Percentiles rank a stretch among this genome's conserved stretches.
phyloP scores from a whole-genome alignment of 2,888 invertebrate species.

The Bruchidius siliquastri region DNA sequence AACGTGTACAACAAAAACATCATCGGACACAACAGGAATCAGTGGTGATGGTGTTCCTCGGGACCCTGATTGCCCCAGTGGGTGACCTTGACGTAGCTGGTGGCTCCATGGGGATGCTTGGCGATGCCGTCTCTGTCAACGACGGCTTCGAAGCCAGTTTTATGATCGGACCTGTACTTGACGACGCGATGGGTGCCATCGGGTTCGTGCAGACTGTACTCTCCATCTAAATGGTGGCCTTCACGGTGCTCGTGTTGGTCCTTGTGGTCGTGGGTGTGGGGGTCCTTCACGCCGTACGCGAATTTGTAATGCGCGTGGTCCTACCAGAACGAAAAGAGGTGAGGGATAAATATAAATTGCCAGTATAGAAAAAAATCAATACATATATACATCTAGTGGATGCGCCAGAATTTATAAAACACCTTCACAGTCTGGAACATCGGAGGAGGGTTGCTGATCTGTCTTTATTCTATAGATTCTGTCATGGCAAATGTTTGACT shows the following conservation, averaged over 20 bases:
- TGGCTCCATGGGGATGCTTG: conserved; percentile 27
- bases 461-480: no score
- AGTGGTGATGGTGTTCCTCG: neutral
- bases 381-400: no score
- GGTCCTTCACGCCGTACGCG: conserved; percentile 43
- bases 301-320: conserved; percentile 36
- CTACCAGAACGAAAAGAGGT: conserved; percentile 5
- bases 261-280: conserved; percentile 43
- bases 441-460: no score
- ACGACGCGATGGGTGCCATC: conserved; percentile 43
- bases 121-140: conserved; percentile 30
- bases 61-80: conserved; percentile 25
- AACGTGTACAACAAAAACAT: neutral
- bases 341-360: no score
- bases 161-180: conserved; percentile 34
- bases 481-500: no score
- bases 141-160: conserved; percentile 30
- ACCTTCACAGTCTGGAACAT: no score
- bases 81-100: conserved; percentile 31
- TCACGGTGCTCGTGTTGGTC: conserved; percentile 42
- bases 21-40: neutral
- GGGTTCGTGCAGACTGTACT: conserved; percentile 41
- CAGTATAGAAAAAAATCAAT: no score
- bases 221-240: conserved; percentile 41
- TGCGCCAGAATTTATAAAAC: no score